These are phyloP conservation scores for Sanderia malayensis DNA, from an alignment of 30 jellyfish, hydroid and myxozoan species.

Conservation along the genomic window DNA sequence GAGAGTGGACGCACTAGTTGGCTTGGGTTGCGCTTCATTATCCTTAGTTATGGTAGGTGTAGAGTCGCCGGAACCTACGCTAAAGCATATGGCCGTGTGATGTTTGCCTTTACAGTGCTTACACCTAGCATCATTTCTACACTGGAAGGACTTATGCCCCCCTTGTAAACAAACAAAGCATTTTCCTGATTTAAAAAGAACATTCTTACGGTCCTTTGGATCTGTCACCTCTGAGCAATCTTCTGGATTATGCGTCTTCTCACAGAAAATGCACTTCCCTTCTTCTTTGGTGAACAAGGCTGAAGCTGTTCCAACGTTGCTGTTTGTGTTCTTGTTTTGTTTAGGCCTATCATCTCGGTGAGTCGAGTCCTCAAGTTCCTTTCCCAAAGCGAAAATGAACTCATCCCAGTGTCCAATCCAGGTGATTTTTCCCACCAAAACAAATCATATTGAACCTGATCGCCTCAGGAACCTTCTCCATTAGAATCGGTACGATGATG, in stretches of 20 bases:
- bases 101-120: slow-evolving; percentile 15
- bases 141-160: slow-evolving; percentile 6
- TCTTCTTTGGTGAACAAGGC: slow-evolving; percentile 20
- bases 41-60: background rate
- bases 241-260: slow-evolving; percentile 9
- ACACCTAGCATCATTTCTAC: slow-evolving; percentile 2
- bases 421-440: slow-evolving; percentile 12
- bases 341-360: background rate
- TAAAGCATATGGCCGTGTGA: slow-evolving; percentile 9
- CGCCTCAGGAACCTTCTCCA: slow-evolving; percentile 41
- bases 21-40: background rate
- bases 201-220: slow-evolving; percentile 20
- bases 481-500: slow-evolving; percentile 26
- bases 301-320: slow-evolving; percentile 22
- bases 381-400: slow-evolving; percentile 15
- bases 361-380: slow-evolving; percentile 6
- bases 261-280: slow-evolving; percentile 21
- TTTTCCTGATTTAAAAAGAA: slow-evolving; percentile 1
- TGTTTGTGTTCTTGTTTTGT: background rate
- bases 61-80: background rate
- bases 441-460: slow-evolving; percentile 32
- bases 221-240: background rate
- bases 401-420: slow-evolving; percentile 56
- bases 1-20: background rate
- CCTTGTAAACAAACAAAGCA: slow-evolving; percentile 23